These are phyloP conservation scores for Rambutsinella grinnellia DNA, from an alignment of 2,888 invertebrate species.

Conservation along the genomic window DNA sequence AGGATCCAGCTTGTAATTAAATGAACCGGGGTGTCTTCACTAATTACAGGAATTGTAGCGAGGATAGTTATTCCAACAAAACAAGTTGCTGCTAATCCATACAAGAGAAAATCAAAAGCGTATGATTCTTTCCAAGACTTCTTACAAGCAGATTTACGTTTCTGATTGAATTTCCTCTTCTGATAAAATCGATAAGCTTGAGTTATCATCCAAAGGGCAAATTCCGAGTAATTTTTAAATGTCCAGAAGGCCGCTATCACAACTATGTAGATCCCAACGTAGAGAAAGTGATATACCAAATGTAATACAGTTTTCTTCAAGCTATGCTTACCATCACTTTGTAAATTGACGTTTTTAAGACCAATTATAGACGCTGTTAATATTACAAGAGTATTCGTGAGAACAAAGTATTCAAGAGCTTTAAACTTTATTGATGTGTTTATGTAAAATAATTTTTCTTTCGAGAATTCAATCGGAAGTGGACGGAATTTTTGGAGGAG, in stretches of 20 bases:
- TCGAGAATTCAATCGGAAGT: too few relatives aligned
- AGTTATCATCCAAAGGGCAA: not conserved
- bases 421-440: too few relatives aligned
- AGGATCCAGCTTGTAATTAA: constrained; percentile 6
- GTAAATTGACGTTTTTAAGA: not conserved
- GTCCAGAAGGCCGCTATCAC: not conserved
- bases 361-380: constrained; percentile 12
- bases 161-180: not conserved
- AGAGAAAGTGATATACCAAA: not conserved
- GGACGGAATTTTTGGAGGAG: too few relatives aligned
- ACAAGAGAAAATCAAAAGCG: constrained; percentile 5
- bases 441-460: too few relatives aligned
- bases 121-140: too few relatives aligned
- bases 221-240: not conserved
- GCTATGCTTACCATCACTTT: not conserved
- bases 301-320: constrained; percentile 15
- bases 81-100: not conserved
- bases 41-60: not conserved
- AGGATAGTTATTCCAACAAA: constrained; percentile 9
- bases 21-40: constrained; percentile 10
- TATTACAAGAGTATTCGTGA: too few relatives aligned
- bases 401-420: too few relatives aligned
- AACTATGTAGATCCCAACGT: not conserved
- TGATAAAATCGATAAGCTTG: not conserved
- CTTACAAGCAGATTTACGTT: not conserved